Evolutionary conservation across 2,113 vertebrate genomes (phyloP).

Genomic region (Prunella fulvescens): DNA sequence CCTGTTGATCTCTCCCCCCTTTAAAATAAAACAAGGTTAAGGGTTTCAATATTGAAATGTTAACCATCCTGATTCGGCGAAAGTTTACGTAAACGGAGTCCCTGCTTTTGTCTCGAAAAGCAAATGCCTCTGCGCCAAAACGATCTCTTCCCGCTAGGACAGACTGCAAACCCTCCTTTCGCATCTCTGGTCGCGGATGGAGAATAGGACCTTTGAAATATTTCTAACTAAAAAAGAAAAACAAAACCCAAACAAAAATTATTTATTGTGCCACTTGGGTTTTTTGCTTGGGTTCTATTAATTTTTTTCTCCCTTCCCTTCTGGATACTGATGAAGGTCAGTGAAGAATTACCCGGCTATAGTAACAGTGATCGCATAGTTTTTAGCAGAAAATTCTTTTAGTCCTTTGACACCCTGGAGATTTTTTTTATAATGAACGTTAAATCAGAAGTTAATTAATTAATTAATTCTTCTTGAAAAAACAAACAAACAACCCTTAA

Average conservation of each 20-base stretch:
- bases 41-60: slow-evolving; percentile 53
- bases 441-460: background rate
- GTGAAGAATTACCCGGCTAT: background rate
- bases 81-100: slow-evolving; percentile 47
- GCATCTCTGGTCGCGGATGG: background rate
- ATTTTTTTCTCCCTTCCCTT: background rate
- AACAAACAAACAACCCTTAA: background rate
- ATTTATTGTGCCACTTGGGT: accelerated
- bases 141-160: background rate
- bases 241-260: accelerated
- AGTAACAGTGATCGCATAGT: accelerated
- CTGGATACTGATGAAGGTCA: background rate
- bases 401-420: background rate
- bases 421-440: background rate
- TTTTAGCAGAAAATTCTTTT: background rate
- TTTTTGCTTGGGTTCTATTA: background rate
- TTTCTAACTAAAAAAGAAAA: background rate
- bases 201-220: background rate
- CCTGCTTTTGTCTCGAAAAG: background rate
- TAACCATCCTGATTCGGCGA: background rate
- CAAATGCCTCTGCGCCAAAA: background rate
- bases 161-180: background rate
- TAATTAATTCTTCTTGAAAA: background rate
- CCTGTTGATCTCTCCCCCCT: background rate
- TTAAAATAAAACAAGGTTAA: slow-evolving; percentile 60